Evolutionary conservation across 2,113 vertebrate species (phyloP).

Genomic region (Ceuthmochares aereus): DNA sequence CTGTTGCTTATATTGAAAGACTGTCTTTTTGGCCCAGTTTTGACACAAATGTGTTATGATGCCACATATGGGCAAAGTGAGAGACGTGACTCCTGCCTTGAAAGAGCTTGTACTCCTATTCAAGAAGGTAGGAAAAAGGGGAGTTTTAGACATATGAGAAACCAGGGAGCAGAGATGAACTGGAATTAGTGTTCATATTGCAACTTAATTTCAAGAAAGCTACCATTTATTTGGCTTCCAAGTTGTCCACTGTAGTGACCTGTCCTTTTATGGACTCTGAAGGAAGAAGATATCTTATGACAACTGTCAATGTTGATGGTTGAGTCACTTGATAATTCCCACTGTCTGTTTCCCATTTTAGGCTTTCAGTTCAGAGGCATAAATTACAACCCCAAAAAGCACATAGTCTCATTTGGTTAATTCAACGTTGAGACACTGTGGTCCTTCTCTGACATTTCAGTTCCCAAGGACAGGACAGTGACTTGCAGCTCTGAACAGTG

Average conservation of each 20-base stretch:
- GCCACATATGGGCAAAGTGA: neutral
- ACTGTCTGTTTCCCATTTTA: neutral
- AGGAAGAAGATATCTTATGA: neutral
- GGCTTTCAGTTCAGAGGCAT: neutral
- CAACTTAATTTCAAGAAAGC: neutral
- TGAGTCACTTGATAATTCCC: neutral
- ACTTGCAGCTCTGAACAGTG: neutral
- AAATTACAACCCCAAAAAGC: neutral
- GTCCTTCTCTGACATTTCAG: neutral
- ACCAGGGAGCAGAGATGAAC: accelerated
- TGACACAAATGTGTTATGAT: accelerated
- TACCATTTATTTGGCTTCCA: neutral
- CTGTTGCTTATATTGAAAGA: neutral
- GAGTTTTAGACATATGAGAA: neutral
- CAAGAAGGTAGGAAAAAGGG: neutral
- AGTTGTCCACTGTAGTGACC: neutral
- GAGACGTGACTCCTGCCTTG: neutral
- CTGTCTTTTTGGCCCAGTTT: neutral
- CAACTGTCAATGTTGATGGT: neutral
- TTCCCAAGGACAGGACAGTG: neutral
- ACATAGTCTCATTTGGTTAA: neutral
- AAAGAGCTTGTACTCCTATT: neutral
- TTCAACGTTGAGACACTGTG: neutral
- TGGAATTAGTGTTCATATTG: neutral
- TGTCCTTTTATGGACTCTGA: neutral